Base-by-base conservation (phyloP, 2,888 invertebrate genomes). In the Ischnus inquisitorius region DNA sequence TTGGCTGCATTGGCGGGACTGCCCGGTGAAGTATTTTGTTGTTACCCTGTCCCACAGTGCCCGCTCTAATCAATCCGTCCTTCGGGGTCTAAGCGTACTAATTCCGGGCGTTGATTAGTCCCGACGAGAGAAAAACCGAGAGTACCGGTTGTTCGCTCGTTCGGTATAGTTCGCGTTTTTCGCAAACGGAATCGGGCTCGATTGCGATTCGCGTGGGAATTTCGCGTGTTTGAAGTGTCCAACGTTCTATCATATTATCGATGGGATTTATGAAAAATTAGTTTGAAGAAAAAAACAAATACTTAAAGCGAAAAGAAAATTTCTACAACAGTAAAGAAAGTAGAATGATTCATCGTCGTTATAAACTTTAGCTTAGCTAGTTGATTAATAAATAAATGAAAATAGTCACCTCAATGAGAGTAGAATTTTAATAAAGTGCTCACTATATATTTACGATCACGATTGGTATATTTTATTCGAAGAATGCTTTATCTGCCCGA, bases 51-150 rank as follows among this genome's bases (percentile, higher is more conserved):
- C 25, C 10, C 60, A 41, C 39, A 39, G 46, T 46, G 43, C 39
- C 43, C 43, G 79, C n/a, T 87, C 84, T 88, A 89, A 88, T 87
- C 86, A 85, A 88, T 87, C 84, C 79, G 85, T 88, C 87, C 87
- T 88, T 87, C 87, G 87, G 71, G 19, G 65, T 65, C 84, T 65
- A 80, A 82, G 86, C 74, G 84, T 71, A 87, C 87, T 87, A 88
- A 86, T 82, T 54, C 83, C 72, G 46, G 22, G 60, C 68, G 62
- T 62, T 83, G 79, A 88, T 89, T 88, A 88, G 82, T 76, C 68
- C 48, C 71, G 74, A 76, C 76, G 79, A 19, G 62, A 82, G 54
- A 62, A 69, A 62, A 57, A n/a, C 14, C 43, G 2, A 71, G n/a
- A 10, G 19, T 39, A 39, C 54, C 41, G 54, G 71, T 57, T 60